These are phyloP conservation scores for Malurus alboscapulatus DNA, from an alignment of 2,113 vertebrate species.

Conservation along the genomic window DNA sequence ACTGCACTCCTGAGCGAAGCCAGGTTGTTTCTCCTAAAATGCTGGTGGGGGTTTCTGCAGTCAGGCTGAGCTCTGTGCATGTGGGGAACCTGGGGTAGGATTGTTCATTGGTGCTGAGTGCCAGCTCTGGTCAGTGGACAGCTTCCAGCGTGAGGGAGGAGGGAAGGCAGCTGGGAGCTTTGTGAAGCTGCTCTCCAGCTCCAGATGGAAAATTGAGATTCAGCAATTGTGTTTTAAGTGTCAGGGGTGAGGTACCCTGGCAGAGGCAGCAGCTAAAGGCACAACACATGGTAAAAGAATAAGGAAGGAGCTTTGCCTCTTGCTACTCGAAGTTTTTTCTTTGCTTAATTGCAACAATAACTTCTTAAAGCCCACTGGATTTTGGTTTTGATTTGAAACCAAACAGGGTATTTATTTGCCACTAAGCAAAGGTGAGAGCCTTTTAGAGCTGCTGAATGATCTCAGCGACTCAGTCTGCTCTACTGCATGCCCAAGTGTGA, in stretches of 20 bases:
- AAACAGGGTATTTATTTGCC: not conserved
- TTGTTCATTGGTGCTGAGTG: not conserved
- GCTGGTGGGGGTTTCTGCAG: not conserved
- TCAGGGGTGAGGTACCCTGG: not conserved
- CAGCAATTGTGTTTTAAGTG: not conserved
- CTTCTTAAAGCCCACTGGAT: fast-evolving
- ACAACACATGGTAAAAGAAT: not conserved
- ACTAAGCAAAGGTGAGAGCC: not conserved
- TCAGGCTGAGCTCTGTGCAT: not conserved
- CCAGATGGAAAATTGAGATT: not conserved
- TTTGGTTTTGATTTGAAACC: not conserved
- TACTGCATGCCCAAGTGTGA: not conserved
- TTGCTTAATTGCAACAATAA: not conserved
- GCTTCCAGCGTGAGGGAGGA: fast-evolving
- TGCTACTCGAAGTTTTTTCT: not conserved
- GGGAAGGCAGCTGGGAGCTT: not conserved
- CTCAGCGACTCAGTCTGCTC: not conserved
- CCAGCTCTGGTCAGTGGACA: not conserved
- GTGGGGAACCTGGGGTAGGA: not conserved
- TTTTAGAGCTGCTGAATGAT: not conserved
- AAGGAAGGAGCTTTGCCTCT: not conserved
- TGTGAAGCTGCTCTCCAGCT: not conserved
- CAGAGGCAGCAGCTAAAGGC: not conserved
- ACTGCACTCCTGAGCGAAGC: not conserved
- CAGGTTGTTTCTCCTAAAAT: not conserved